Percentiles rank a stretch among this genome's conserved stretches.
Conservation (phyloP, 2,797 vertebrate genomes). For the Parotocinclus haroldoi region DNA sequence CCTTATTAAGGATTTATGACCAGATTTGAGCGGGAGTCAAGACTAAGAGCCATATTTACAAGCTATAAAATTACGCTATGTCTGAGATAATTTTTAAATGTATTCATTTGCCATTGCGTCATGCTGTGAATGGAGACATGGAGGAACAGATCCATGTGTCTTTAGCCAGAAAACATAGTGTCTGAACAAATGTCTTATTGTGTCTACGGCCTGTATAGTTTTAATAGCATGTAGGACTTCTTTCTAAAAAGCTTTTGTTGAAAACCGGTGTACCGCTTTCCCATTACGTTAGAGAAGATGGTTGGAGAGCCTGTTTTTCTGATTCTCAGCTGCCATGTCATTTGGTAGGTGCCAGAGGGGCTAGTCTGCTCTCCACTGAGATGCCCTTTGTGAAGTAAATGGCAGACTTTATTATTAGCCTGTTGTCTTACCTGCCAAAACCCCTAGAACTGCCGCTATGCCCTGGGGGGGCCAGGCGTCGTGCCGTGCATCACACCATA, state of each 20-base stretch:
- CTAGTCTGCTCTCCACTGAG: conserved; percentile 36
- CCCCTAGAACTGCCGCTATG: conserved; percentile 35
- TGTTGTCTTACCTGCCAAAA: conserved; percentile 47
- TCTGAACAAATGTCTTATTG: no score
- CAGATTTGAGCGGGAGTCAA: neutral
- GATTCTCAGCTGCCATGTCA: conserved; percentile 25
- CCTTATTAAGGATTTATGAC: conserved; percentile 25
- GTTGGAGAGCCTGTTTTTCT: conserved; percentile 16
- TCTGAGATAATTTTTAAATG: neutral
- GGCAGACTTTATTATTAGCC: conserved; percentile 55
- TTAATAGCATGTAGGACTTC: no score
- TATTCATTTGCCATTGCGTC: neutral
- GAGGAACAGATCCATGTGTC: no score
- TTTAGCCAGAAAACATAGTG: no score
- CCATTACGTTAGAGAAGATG: neutral
- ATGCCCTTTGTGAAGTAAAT: conserved; percentile 55
- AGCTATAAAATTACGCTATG: neutral
- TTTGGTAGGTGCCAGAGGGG: conserved; percentile 31
- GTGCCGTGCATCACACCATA: conserved; percentile 29
- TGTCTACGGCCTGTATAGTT: no score
- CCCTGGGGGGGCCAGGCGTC: conserved; percentile 16
- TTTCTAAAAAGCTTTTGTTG: no score
- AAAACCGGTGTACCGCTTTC: neutral
- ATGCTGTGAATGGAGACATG: no score
- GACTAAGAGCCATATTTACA: no score